Evolutionary conservation across 2,113 vertebrate species (phyloP).

Genomic region (Rhabdomys dilectus): DNA sequence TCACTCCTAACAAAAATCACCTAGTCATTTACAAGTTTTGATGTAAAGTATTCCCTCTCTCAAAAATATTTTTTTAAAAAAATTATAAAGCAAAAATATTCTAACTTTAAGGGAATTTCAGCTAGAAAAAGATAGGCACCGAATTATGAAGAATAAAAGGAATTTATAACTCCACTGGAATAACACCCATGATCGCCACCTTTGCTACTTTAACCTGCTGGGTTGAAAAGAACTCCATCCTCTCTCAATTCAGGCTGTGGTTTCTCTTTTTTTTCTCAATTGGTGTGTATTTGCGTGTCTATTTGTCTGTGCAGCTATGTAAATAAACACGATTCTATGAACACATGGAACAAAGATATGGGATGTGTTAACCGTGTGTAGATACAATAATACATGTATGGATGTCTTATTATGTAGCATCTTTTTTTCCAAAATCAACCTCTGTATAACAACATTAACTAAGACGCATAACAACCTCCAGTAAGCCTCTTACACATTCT

Average conservation of each 20-base stretch:
- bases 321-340: not conserved
- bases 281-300: not conserved
- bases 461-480: not conserved
- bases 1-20: not conserved
- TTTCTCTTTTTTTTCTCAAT: not conserved
- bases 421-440: not conserved
- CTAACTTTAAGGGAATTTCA: not conserved
- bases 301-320: not conserved
- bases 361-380: not conserved
- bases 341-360: not conserved
- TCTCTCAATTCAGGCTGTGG: not conserved
- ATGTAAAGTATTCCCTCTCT: not conserved
- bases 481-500: not conserved
- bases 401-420: not conserved
- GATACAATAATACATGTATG: not conserved
- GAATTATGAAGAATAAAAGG: not conserved
- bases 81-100: not conserved
- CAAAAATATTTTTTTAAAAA: not conserved
- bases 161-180: not conserved
- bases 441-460: not conserved
- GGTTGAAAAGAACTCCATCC: not conserved
- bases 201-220: not conserved
- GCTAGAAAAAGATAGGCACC: not conserved
- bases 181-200: not conserved
- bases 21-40: slow-evolving; percentile 15